Evolutionary conservation across 2,888 invertebrate species (phyloP).

Genomic region (Zootermopsis nevadensis): DNA sequence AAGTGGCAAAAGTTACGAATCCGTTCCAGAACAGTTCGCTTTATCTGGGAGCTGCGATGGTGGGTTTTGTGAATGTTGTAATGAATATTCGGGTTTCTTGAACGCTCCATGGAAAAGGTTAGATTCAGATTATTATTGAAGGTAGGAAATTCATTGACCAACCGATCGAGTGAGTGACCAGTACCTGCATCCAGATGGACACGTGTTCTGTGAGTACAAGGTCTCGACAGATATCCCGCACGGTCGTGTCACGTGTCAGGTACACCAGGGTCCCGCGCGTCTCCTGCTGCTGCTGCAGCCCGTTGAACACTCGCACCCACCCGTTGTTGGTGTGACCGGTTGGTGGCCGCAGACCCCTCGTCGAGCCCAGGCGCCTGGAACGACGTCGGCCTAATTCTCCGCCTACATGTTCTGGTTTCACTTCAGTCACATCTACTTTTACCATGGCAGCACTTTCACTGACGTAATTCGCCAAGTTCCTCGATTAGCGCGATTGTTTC

Average conservation of each 20-base stretch:
- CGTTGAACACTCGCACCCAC: conserved; percentile 74
- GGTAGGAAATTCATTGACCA: no score
- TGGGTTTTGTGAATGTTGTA: neutral
- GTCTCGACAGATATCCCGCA: conserved; percentile 64
- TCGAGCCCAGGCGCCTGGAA: conserved; percentile 10
- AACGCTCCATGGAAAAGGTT: no score
- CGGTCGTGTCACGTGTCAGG: conserved; percentile 69
- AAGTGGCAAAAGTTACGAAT: neutral
- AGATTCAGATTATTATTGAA: neutral
- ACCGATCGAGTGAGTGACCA: neutral
- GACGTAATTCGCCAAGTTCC: neutral
- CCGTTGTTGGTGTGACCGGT: conserved; percentile 59
- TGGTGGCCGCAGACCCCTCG: neutral
- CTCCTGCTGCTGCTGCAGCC: conserved; percentile 65
- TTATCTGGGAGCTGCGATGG: neutral
- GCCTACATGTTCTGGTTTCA: neutral
- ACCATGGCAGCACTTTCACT: conserved; percentile 55
- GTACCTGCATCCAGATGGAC: conserved; percentile 64
- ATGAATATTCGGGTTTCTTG: neutral
- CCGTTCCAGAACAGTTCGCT: no score
- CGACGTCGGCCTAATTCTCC: conserved; percentile 14
- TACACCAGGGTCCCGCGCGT: conserved; percentile 71
- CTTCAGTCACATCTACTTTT: conserved; percentile 54
- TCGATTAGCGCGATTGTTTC: neutral
- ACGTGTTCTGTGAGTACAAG: conserved; percentile 65